phyloP scores from a whole-genome alignment of 2,113 vertebrate species.

The Eleginops maclovinus region DNA sequence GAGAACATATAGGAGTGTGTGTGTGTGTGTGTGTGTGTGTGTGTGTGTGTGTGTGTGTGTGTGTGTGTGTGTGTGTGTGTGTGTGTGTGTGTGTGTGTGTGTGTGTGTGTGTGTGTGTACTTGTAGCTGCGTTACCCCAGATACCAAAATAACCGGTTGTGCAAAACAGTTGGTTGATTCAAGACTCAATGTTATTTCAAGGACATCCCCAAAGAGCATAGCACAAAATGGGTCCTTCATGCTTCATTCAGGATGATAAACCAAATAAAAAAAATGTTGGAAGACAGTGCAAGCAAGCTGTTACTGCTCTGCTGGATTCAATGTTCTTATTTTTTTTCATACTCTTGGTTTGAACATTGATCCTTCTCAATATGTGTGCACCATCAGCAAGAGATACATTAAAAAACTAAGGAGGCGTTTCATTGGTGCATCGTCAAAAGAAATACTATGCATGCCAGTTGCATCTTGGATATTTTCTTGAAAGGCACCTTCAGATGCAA shows the following conservation, averaged over 20 bases:
- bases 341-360: constrained; percentile 52
- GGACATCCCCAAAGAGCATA: constrained; percentile 76
- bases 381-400: constrained; percentile 46
- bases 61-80: neutral
- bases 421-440: constrained; percentile 44
- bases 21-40: too few relatives aligned
- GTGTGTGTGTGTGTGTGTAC: constrained; percentile 37
- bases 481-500: constrained; percentile 55
- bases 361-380: constrained; percentile 43
- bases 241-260: constrained; percentile 65
- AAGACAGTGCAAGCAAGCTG: constrained; percentile 47
- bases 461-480: constrained; percentile 23
- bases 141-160: constrained; percentile 72
- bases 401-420: constrained; percentile 57
- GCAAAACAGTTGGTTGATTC: constrained; percentile 66
- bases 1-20: constrained; percentile 24
- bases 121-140: constrained; percentile 64
- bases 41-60: too few relatives aligned
- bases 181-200: constrained; percentile 78
- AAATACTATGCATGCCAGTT: neutral
- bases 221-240: constrained; percentile 70
- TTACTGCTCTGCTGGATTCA: constrained; percentile 10
- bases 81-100: constrained; percentile 54
- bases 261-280: constrained; percentile 62
- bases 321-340: constrained; percentile 1